Evolutionary conservation across 2,113 vertebrate genomes (phyloP).

Genomic region (Leptobrachium ailaonicum): DNA sequence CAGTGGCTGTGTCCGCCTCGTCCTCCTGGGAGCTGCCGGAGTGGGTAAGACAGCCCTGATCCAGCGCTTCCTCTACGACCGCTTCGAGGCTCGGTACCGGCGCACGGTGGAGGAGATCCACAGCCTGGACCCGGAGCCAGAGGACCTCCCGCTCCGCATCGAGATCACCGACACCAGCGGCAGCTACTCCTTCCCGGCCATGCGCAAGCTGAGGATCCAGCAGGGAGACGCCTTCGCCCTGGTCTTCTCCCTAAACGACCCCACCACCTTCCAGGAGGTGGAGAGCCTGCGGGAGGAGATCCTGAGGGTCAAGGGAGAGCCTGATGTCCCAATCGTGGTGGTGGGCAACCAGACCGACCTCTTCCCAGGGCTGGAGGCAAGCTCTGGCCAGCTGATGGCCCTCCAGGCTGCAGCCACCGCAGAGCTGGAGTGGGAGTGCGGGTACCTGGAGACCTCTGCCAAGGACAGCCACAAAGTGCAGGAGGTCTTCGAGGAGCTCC

Average conservation of each 20-base stretch:
- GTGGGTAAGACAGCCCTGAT: slow-evolving; percentile 73
- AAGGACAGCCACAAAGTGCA: slow-evolving; percentile 60
- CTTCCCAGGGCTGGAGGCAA: slow-evolving; percentile 26
- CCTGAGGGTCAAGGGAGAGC: slow-evolving; percentile 54
- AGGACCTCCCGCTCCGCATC: slow-evolving; percentile 52
- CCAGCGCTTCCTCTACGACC: slow-evolving; percentile 63
- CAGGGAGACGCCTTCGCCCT: slow-evolving; percentile 68
- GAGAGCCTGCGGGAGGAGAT: slow-evolving; percentile 66
- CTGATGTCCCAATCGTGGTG: slow-evolving; percentile 58
- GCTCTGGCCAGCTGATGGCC: slow-evolving; percentile 51
- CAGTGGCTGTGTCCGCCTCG: slow-evolving; percentile 59
- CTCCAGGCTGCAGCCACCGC: slow-evolving; percentile 55
- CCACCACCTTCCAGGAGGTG: slow-evolving; percentile 64
- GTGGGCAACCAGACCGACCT: slow-evolving; percentile 64
- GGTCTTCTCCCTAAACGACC: slow-evolving; percentile 65
- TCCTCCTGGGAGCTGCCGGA: slow-evolving; percentile 68
- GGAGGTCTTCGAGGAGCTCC: slow-evolving; percentile 60
- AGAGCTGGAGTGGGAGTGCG: slow-evolving; percentile 61
- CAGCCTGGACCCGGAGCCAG: slow-evolving; percentile 60
- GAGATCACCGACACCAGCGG: slow-evolving; percentile 75
- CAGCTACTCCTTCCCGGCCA: slow-evolving; percentile 74
- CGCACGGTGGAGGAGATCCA: slow-evolving; percentile 73
- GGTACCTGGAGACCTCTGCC: slow-evolving; percentile 68
- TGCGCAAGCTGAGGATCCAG: slow-evolving; percentile 68
- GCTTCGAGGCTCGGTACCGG: slow-evolving; percentile 65